Base-by-base conservation (phyloP, 1,140 invertebrate species). In the Subanguina moxae region DNA sequence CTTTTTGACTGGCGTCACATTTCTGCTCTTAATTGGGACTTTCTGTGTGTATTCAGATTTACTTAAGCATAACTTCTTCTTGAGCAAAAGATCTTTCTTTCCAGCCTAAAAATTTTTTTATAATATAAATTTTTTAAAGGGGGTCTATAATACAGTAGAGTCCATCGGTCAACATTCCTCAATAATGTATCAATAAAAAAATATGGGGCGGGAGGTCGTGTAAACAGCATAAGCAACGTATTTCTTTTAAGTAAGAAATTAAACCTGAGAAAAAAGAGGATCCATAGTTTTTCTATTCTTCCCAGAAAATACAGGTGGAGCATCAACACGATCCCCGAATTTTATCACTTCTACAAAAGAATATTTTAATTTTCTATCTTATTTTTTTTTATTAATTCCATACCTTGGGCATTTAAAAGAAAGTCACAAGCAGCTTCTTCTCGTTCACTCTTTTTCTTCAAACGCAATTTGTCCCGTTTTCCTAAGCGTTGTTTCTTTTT, bases 261-360 rank as follows among this genome's bases (percentile, higher is more conserved):
- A 21, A 30, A 66, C 64, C 19, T 65, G 32, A 8, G 57, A 66
- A 38, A 46, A 62, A 23, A 68, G 46, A 23, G 65, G 66, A 56
- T 70, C 58, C 11, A 70, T 73, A 25, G 23, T 45, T 57, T 48
- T 38, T n/a, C 38, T 19, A 17, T 61, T 38, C 13, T 62, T 62
- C 7, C 58, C 57, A 32, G 23, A 38, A 28, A 71, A 71, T n/a
- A 25, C 43, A 43, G 69, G 69, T 15, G 69, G 69, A 42, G 69
- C 69, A 71, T 71, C 67, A 11, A 57, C 69, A 5, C 67, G 25
- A 7, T 72, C 69, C 21, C 69, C 69, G 23, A 71, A 71, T n/a
- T 42, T 69, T 61, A 71, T 71, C 9, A 71, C 58, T 64, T 71
- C 69, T 71, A 28, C 23, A 46, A 23, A 32, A 67, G 64, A 63